Base-by-base conservation (phyloP, 1,140 invertebrate species). In the Pteromalus puparum region DNA sequence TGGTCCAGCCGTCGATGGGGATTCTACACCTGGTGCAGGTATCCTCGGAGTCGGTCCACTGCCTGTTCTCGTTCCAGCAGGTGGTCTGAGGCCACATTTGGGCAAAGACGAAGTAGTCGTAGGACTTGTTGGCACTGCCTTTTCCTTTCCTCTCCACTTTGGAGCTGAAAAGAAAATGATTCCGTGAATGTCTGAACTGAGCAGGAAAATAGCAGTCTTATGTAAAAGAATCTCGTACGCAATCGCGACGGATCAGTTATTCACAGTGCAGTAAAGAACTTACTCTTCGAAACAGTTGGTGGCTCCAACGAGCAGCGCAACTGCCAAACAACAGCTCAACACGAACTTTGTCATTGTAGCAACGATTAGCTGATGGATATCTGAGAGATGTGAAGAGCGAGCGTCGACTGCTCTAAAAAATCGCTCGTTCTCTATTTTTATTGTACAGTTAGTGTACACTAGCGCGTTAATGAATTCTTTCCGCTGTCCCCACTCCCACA, bases 11-110 rank as follows among this genome's bases (percentile, higher is more conserved):
- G n/a, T 48, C 2, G 21, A 38, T 5, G 24, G 61, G 61, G 5
- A 73, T 48, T 28, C 46, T 48, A 13, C 74, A 83, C 4, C 7
- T 9, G 5, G 61, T 83, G 7, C 74, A 83, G 1, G 7, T 3
- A 9, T 68, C 10, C 0, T 28, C 3, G 34, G 48, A 26, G 1
- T 77, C 30, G 1, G 12, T 2, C 65, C 65, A 68, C 30, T 30
- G 77, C 1, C 24, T 46, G 42, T 77, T 67, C 46, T 77, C 38
- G 18, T 34, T 67, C 61, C 34, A 70, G 18, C 74, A 83, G 21
- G 15, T 70, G 1, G 74, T 77, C 73, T 76, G 74, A 2, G 82
- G 61, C 73, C 82, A 83, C 12, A 24, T 77, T 24, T 83, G 61
- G 0, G 74, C 18, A 2, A 83, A 21, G 9, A 74, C 46, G 9